Conservation (phyloP, 2,888 invertebrate species). For the Clunio marinus region DNA sequence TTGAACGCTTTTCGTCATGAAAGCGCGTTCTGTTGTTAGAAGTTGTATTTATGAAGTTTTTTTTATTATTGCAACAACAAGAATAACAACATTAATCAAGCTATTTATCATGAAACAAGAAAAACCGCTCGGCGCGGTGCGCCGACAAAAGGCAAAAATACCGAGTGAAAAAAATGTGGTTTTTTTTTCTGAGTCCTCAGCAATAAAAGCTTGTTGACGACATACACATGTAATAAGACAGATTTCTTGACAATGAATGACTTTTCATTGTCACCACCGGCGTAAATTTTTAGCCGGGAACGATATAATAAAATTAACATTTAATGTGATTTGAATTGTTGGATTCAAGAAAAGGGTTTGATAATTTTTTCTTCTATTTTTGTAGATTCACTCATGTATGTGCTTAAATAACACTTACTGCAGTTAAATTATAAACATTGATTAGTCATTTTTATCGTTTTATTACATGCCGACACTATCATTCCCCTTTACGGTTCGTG, state of each 20-base stretch:
- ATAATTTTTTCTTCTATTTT: not conserved
- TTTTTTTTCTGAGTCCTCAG: not conserved
- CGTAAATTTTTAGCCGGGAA: conserved; percentile 11
- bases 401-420: not conserved
- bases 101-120: conserved; percentile 37
- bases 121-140: conserved; percentile 26
- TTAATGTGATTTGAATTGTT: conserved; percentile 30
- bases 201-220: conserved; percentile 23
- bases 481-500: not conserved
- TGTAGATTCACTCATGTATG: not conserved
- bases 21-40: not conserved
- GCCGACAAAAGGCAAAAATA: conserved; percentile 26
- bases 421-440: not conserved
- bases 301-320: conserved; percentile 33
- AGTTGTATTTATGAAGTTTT: conserved; percentile 12
- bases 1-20: conserved; percentile 28
- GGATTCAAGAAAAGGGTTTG: conserved; percentile 17
- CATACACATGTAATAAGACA: conserved; percentile 33
- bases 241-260: conserved; percentile 16
- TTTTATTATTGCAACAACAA: conserved; percentile 35
- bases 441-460: not conserved
- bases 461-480: not conserved
- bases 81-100: conserved; percentile 24
- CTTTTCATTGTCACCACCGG: not conserved
- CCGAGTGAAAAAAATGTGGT: conserved; percentile 1